Conservation (phyloP, 1,140 invertebrate genomes). For the Drosophila rufa region DNA sequence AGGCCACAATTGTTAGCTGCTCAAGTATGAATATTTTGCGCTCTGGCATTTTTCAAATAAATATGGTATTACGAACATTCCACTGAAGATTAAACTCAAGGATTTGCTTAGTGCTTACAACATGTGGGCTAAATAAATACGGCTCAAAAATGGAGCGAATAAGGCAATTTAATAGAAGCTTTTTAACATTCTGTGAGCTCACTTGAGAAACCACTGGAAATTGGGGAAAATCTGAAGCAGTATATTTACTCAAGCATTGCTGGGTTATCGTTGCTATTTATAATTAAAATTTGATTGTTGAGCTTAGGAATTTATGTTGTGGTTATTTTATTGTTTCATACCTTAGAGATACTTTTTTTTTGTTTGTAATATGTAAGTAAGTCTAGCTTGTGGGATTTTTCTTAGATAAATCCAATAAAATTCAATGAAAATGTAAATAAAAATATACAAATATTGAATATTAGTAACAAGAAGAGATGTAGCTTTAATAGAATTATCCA, state of each 20-base stretch:
- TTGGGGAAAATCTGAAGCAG: no score
- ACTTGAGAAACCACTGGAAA: background rate
- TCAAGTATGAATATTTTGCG: conserved; percentile 51
- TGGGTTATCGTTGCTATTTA: background rate
- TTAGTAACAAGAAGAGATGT: no score
- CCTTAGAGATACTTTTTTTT: no score
- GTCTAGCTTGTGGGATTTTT: no score
- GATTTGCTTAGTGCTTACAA: conserved; percentile 31
- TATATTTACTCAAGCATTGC: background rate
- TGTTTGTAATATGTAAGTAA: no score
- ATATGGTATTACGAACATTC: conserved; percentile 43
- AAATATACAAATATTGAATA: background rate
- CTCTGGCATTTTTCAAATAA: conserved; percentile 48
- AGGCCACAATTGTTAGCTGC: conserved; percentile 53
- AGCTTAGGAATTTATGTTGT: no score
- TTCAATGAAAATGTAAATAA: no score
- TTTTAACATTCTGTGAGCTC: background rate
- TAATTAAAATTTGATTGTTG: background rate
- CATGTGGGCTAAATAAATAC: conserved; percentile 29
- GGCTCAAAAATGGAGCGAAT: background rate
- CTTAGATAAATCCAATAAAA: no score
- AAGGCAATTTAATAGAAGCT: conserved; percentile 4
- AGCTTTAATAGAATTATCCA: no score
- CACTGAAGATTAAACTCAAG: conserved; percentile 39
- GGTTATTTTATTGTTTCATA: no score